phyloP scores from a whole-genome alignment of 64 coral and sea anemone species.

The Dendronephthya gigantea region DNA sequence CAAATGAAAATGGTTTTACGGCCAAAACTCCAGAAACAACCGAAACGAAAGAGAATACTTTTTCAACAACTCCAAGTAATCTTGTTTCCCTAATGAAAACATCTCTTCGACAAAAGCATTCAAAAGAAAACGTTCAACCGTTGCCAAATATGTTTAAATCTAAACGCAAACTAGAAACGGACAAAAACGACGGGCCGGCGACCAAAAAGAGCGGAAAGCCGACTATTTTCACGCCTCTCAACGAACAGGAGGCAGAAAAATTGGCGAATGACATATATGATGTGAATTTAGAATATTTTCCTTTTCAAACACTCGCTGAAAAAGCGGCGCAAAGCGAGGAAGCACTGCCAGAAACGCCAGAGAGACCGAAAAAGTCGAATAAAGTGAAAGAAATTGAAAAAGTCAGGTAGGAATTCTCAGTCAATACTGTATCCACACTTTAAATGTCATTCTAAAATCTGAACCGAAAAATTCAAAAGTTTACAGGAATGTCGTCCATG shows the following conservation, averaged over 20 bases:
- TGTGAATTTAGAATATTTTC: slow-evolving; percentile 10
- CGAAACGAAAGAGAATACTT: neutral
- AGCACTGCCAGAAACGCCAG: neutral
- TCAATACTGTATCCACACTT: too few relatives aligned
- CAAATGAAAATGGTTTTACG: neutral
- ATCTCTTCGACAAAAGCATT: neutral
- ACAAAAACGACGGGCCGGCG: neutral
- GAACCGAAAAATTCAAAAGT: too few relatives aligned
- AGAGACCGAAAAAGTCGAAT: neutral
- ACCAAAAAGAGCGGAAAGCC: neutral
- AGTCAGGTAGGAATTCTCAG: neutral
- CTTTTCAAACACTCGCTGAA: neutral
- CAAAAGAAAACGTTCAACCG: neutral
- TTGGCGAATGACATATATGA: slow-evolving; percentile 12
- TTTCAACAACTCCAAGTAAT: neutral
- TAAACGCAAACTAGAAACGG: neutral
- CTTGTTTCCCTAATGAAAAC: neutral
- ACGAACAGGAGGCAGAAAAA: slow-evolving; percentile 7
- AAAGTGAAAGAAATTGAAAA: neutral
- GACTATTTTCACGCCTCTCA: slow-evolving; percentile 2
- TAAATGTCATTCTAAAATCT: too few relatives aligned
- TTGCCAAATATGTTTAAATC: neutral
- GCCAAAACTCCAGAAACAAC: neutral
- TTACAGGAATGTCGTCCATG: too few relatives aligned
- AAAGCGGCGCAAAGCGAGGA: neutral